Percentiles rank a stretch among this genome's conserved stretches.
phyloP scores from a whole-genome alignment of 2,113 vertebrate species.

The Nestor notabilis region DNA sequence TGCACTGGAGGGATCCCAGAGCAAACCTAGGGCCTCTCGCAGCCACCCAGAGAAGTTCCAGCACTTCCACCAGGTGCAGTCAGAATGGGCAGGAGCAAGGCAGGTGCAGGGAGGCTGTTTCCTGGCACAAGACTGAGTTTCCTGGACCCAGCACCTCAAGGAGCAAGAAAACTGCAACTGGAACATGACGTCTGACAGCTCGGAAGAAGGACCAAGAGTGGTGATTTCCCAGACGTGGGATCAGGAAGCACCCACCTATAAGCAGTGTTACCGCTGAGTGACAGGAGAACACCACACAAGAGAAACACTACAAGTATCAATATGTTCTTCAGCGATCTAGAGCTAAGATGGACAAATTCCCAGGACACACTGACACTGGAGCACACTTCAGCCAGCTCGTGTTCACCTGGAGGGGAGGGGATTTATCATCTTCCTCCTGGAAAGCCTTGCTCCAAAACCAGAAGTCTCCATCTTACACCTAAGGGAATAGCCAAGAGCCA shows the following conservation, averaged over 20 bases:
- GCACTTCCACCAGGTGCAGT: background rate
- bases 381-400: background rate
- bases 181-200: rapidly evolving
- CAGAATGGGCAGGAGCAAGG: background rate
- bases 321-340: background rate
- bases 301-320: background rate
- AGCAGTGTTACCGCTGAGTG: background rate
- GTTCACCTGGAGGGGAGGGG: background rate
- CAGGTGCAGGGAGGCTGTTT: background rate
- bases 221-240: background rate
- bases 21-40: background rate
- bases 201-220: background rate
- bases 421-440: background rate
- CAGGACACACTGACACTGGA: background rate
- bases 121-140: background rate
- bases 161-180: background rate
- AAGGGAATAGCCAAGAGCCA: background rate
- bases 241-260: background rate
- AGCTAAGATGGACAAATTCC: background rate
- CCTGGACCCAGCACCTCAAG: background rate
- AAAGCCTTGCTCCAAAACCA: background rate
- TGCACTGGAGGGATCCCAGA: background rate
- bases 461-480: background rate
- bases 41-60: background rate
- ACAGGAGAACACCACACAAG: background rate